Percentiles rank a stretch among this genome's conserved stretches.
phyloP scores from a whole-genome alignment of 1,140 invertebrate species.

The Frieseomelitta varia region DNA sequence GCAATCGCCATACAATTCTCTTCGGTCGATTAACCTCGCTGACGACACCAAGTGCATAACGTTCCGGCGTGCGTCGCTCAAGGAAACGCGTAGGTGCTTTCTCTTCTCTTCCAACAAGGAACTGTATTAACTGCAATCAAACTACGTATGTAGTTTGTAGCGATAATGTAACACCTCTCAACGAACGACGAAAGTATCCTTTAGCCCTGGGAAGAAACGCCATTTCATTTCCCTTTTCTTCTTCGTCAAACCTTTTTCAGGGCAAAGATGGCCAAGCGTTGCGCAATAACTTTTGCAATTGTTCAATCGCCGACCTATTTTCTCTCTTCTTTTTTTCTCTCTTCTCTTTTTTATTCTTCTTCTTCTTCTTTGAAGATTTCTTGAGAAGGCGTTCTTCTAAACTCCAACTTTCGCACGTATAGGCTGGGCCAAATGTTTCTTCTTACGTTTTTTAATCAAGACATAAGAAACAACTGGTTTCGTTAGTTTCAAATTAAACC shows the following conservation, averaged over 20 bases:
- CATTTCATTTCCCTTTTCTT: not conserved
- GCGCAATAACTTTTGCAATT: not conserved
- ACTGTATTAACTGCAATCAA: conserved; percentile 6
- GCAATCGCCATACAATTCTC: conserved; percentile 53
- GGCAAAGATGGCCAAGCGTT: not conserved
- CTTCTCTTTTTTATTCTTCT: not conserved
- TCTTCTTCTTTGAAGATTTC: not conserved
- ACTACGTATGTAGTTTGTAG: too few relatives aligned
- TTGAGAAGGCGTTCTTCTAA: too few relatives aligned
- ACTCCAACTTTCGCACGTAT: too few relatives aligned
- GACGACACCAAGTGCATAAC: conserved; percentile 49
- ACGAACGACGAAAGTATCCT: too few relatives aligned
- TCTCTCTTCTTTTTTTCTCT: not conserved
- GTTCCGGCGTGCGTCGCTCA: not conserved
- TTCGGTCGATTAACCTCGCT: conserved; percentile 63
- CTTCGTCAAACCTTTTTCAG: not conserved
- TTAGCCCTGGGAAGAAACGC: not conserved
- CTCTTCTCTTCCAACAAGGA: not conserved
- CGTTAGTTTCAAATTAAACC: too few relatives aligned
- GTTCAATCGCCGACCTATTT: not conserved
- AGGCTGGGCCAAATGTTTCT: too few relatives aligned
- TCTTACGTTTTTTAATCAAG: too few relatives aligned
- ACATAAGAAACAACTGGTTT: too few relatives aligned
- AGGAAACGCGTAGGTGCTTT: conserved; percentile 32
- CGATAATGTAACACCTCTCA: conserved; percentile 12